Evolutionary conservation across 2,797 vertebrate genomes (phyloP).

Genomic region (Brachyrhaphis roseni): DNA sequence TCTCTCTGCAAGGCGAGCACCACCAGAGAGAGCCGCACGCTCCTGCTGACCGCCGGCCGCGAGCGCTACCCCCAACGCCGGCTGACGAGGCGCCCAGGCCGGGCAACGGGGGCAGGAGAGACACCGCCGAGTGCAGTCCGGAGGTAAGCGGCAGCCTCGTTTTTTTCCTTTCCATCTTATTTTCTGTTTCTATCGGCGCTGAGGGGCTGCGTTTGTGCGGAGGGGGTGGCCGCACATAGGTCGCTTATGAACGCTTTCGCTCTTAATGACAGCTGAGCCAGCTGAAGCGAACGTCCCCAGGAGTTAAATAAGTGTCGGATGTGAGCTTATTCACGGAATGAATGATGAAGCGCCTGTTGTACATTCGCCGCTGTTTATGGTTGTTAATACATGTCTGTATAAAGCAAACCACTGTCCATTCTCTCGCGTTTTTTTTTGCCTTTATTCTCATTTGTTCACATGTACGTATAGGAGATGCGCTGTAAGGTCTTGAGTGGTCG

Average conservation of each 20-base stretch:
- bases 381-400: background rate
- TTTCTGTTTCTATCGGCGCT: background rate
- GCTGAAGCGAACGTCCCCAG: background rate
- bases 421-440: background rate
- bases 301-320: constrained; percentile 24
- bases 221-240: constrained; percentile 37
- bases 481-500: background rate
- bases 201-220: constrained; percentile 12
- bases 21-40: constrained; percentile 62
- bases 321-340: constrained; percentile 33
- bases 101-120: constrained; percentile 44
- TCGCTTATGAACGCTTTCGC: constrained; percentile 10
- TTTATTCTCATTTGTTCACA: background rate
- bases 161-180: background rate
- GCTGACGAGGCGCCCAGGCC: constrained; percentile 50
- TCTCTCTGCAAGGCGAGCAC: constrained; percentile 61
- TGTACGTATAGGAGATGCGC: background rate
- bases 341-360: constrained; percentile 55
- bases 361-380: constrained; percentile 3
- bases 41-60: constrained; percentile 43
- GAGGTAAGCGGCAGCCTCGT: constrained; percentile 39
- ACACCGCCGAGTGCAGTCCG: constrained; percentile 29
- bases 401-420: background rate
- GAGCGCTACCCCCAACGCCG: constrained; percentile 29
- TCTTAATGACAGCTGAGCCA: constrained; percentile 23